These are phyloP conservation scores for Encarsia formosa DNA, from an alignment of 2,888 invertebrate genomes.

Conservation along the genomic window DNA sequence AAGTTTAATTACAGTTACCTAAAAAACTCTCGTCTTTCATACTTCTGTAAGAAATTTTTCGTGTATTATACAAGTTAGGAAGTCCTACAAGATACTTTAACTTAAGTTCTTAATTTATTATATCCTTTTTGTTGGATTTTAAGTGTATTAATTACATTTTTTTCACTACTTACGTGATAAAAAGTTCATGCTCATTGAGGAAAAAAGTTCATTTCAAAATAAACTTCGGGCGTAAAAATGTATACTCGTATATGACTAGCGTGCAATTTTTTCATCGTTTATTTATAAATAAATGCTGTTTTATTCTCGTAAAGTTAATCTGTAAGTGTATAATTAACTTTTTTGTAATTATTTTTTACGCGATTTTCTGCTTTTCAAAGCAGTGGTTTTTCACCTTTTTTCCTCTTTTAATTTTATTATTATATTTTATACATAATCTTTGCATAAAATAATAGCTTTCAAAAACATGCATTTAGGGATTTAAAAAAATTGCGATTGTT, in stretches of 20 bases:
- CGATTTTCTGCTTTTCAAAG: too few species aligned
- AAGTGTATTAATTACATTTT: constrained; percentile 11
- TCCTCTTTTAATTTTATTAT: background rate
- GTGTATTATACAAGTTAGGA: constrained; percentile 30
- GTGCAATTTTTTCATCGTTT: too few species aligned
- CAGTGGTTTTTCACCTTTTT: too few species aligned
- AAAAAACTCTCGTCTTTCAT: constrained; percentile 32
- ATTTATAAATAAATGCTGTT: too few species aligned
- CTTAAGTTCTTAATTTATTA: constrained; percentile 11
- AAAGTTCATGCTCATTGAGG: constrained; percentile 28
- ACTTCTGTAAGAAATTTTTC: constrained; percentile 35
- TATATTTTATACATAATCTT: constrained; percentile 7
- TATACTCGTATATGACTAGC: too few species aligned
- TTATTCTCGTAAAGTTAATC: too few species aligned
- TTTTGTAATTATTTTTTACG: too few species aligned
- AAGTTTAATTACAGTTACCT: constrained; percentile 35
- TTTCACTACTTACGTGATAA: constrained; percentile 23
- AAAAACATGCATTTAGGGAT: too few species aligned
- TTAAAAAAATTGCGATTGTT: constrained; percentile 9
- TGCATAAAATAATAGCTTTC: constrained; percentile 5
- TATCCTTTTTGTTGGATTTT: constrained; percentile 4
- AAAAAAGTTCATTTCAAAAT: constrained; percentile 29
- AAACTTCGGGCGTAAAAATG: constrained; percentile 14
- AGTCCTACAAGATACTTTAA: constrained; percentile 26
- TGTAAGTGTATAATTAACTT: too few species aligned